phyloP scores from a whole-genome alignment of 2,888 invertebrate species.

The Dicyrtomina minuta region DNA sequence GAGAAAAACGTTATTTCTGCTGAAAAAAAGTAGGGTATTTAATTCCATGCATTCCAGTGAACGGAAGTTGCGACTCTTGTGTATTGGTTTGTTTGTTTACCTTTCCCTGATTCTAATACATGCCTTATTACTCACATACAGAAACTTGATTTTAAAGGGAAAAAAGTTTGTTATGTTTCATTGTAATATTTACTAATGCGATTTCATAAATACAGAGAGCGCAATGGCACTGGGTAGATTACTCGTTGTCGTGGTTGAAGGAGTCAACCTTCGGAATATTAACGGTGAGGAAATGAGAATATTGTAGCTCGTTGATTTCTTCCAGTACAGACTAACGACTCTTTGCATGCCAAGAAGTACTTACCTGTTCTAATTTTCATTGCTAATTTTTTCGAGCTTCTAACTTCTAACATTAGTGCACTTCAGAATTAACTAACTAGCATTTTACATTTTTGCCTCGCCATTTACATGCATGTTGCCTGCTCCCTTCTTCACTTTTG shows the following conservation, averaged over 20 bases:
- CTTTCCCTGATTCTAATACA: not conserved
- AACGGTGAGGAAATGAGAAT: conserved; percentile 26
- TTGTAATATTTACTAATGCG: not conserved
- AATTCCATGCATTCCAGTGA: too few relatives aligned
- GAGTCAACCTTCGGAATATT: conserved; percentile 52
- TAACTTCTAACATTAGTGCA: too few relatives aligned
- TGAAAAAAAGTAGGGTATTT: too few relatives aligned
- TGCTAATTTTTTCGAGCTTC: not conserved
- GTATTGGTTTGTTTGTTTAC: conserved; percentile 2
- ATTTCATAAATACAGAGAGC: conserved; percentile 57
- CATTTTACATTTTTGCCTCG: not conserved
- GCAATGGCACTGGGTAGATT: conserved; percentile 64
- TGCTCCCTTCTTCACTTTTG: too few relatives aligned
- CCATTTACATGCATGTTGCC: not conserved
- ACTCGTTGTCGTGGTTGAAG: conserved; percentile 61
- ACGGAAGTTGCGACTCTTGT: too few relatives aligned
- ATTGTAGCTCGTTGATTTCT: not conserved
- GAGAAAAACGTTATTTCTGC: too few relatives aligned
- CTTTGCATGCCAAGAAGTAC: conserved; percentile 14
- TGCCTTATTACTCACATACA: too few relatives aligned
- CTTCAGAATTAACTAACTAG: not conserved
- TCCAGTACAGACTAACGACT: conserved; percentile 6
- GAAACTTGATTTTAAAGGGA: not conserved
- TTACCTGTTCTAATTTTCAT: not conserved
- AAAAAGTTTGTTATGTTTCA: not conserved